Evolutionary conservation across 2,113 vertebrate genomes (phyloP), one percentile per base, ranked within the genome.

Genomic region (Ornithorhynchus anatinus): DNA sequence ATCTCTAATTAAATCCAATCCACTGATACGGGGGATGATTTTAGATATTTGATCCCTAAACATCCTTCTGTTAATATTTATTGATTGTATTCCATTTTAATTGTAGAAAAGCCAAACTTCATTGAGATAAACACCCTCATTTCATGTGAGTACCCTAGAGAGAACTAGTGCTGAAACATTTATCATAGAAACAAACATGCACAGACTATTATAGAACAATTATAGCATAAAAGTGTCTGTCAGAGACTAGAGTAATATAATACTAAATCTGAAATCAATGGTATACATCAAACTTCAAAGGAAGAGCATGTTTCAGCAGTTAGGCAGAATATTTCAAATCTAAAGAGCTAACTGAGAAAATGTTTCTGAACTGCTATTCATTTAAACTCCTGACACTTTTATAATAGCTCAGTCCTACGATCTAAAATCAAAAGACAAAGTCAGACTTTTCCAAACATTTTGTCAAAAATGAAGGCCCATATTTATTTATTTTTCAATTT

Each of bases 21-120:
- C 47, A 44, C 47, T 62, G 32, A n/a, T 69, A 66, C 17, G 35
- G 45, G 56, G 32, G 36, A 68, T 73, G 40, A 38, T 38, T 71
- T 73, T 80, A 80, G 32, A 13, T 40, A 73, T 38, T 43, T 85
- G 44, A 72, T 80, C 58, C 74, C 69, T 45, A 54, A 25, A 44
- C 35, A 54, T 62, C 65, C 25, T 19, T 69, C 40, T 59, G 56
- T 85, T 71, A 84, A 73, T 67, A 68, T 73, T 84, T 78, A 74
- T 80, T 69, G 35, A 72, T 76, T 79, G 51, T 38, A 60, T 59
- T 82, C 81, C 54, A 77, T 74, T 74, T 82, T 83, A 68, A 81
- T 77, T 75, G n/a, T 57, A 45, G 19, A 71, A 20, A 72, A 48
- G 52, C 36, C 72, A 74, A 74, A 79, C 69, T 78, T 35, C 32